Conservation (phyloP, 2,113 vertebrate genomes). For the Mustela lutreola region DNA sequence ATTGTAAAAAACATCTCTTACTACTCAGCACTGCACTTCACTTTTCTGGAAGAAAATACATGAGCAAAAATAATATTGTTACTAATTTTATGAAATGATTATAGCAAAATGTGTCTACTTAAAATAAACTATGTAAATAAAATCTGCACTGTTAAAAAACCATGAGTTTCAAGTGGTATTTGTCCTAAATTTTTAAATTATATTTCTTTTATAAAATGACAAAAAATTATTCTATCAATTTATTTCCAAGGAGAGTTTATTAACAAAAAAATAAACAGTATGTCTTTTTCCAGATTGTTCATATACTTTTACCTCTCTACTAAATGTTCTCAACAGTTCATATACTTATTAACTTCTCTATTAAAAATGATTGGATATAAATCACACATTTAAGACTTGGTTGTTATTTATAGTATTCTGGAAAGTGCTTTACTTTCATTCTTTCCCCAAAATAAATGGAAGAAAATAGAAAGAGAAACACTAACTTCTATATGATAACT, state of each 20-base stretch:
- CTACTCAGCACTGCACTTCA: neutral
- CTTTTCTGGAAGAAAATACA: neutral
- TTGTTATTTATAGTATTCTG: neutral
- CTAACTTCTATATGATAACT: neutral
- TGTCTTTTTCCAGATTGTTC: neutral
- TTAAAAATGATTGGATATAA: neutral
- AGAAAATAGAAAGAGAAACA: neutral
- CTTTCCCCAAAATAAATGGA: neutral
- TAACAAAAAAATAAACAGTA: neutral
- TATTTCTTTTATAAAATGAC: neutral
- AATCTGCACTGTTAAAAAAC: neutral
- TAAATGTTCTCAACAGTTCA: neutral
- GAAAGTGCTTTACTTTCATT: neutral
- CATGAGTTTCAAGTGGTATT: neutral
- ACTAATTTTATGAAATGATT: neutral
- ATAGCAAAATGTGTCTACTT: neutral
- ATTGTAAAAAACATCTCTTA: neutral
- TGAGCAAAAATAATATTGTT: neutral
- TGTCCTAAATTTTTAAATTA: neutral
- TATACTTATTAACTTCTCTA: neutral
- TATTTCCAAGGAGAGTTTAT: conserved; percentile 22
- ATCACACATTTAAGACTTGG: neutral
- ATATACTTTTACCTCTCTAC: neutral
- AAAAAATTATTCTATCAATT: neutral
- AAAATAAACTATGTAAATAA: neutral